Conservation (phyloP, 1,140 invertebrate species). For the Laupala kohalensis region DNA sequence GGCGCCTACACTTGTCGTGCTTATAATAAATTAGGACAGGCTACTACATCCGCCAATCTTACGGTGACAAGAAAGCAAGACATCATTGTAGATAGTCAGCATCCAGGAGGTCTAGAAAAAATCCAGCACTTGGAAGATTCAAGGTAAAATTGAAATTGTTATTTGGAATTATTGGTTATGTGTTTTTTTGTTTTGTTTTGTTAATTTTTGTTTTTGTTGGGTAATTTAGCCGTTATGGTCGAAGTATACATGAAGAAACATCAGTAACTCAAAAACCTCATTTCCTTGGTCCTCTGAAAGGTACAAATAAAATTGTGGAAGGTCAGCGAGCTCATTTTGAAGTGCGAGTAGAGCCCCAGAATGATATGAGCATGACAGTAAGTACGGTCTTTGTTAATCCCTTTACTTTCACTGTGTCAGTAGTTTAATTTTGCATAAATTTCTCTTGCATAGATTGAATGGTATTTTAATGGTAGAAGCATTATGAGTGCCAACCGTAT, state of each 20-base stretch:
- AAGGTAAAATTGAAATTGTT: conserved; percentile 27
- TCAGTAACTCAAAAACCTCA: conserved; percentile 62
- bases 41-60: conserved; percentile 75
- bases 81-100: conserved; percentile 72
- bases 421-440: neutral
- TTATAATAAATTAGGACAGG: conserved; percentile 76
- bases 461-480: conserved; percentile 80
- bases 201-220: neutral
- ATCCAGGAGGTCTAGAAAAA: conserved; percentile 74
- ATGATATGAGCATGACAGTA: conserved; percentile 66
- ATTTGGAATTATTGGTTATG: neutral
- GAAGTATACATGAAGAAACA: conserved; percentile 52
- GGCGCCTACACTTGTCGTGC: conserved; percentile 85
- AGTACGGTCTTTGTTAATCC: neutral
- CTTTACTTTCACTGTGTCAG: neutral
- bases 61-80: conserved; percentile 75
- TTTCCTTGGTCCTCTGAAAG: conserved; percentile 75
- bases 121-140: conserved; percentile 80
- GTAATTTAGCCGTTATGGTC: conserved; percentile 27
- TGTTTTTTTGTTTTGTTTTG: too few relatives aligned
- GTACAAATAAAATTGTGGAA: conserved; percentile 87
- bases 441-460: conserved; percentile 50
- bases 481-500: conserved; percentile 73
- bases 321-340: conserved; percentile 94
- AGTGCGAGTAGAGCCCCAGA: conserved; percentile 84